Percentiles rank a stretch among this genome's conserved stretches.
Evolutionary conservation across 1,140 invertebrate species (phyloP).

Genomic region (Heliconius nattereri): DNA sequence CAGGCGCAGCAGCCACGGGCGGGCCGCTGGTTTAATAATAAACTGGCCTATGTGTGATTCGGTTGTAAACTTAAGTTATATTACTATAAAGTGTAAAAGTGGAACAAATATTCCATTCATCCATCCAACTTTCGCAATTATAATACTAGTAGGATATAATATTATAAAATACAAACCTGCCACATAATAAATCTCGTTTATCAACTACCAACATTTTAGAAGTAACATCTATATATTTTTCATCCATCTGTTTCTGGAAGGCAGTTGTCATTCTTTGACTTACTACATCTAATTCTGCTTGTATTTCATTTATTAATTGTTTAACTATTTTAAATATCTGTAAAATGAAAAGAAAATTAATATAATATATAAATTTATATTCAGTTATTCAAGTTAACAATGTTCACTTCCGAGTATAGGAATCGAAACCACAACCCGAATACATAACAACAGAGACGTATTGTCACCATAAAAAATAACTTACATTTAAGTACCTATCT

Average conservation of each 20-base stretch:
- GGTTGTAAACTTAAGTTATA: too few species aligned
- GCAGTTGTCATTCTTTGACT: constrained; percentile 56
- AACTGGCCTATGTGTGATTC: too few species aligned
- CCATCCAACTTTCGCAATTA: too few species aligned
- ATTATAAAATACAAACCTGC: constrained; percentile 44
- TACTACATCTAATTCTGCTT: constrained; percentile 48
- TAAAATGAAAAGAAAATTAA: constrained; percentile 21
- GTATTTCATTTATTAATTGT: constrained; percentile 46
- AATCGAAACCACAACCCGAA: too few species aligned
- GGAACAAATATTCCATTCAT: too few species aligned
- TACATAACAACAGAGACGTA: too few species aligned
- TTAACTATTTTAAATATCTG: constrained; percentile 56
- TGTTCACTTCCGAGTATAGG: too few species aligned
- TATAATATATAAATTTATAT: neutral
- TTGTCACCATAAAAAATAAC: constrained; percentile 24
- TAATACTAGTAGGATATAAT: too few species aligned
- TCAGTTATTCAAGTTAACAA: too few species aligned
- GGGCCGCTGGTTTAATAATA: too few species aligned
- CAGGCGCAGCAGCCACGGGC: too few species aligned
- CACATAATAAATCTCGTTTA: constrained; percentile 49
- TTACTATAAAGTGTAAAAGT: too few species aligned
- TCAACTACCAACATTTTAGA: constrained; percentile 38
- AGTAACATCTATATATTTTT: constrained; percentile 63
- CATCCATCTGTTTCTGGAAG: constrained; percentile 69
- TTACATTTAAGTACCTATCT: constrained; percentile 51